Conservation (phyloP, 1,140 invertebrate species). For the Dinoponera quadriceps region DNA sequence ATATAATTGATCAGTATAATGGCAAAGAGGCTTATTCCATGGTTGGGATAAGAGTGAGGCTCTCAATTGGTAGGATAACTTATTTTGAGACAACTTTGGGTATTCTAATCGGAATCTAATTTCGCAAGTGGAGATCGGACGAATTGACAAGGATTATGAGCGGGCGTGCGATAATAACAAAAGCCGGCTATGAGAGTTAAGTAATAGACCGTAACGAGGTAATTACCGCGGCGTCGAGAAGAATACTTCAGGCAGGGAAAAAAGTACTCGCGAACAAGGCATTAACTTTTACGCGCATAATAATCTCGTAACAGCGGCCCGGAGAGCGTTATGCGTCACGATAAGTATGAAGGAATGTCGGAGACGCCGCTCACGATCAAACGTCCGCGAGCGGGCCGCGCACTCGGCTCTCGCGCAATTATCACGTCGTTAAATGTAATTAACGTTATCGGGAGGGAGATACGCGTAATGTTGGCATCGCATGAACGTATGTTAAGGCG, state of each 20-base stretch:
- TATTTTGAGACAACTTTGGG: too few relatives aligned
- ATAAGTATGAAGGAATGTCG: constrained; percentile 45
- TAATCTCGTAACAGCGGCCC: constrained; percentile 40
- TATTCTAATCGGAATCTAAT: too few relatives aligned
- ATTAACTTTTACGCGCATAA: constrained; percentile 51
- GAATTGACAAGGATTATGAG: constrained; percentile 13
- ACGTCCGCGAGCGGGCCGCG: constrained; percentile 12
- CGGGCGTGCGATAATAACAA: constrained; percentile 7
- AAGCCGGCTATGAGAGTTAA: constrained; percentile 12
- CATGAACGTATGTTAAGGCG: constrained; percentile 34
- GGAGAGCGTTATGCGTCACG: constrained; percentile 20
- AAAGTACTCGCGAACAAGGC: constrained; percentile 32
- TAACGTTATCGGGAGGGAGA: constrained; percentile 65
- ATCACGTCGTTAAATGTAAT: constrained; percentile 71
- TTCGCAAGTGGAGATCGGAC: background rate
- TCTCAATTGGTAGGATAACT: too few relatives aligned
- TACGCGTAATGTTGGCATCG: constrained; percentile 42
- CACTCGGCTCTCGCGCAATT: constrained; percentile 47
- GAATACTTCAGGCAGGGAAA: constrained; percentile 7
- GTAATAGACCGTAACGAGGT: constrained; percentile 12
- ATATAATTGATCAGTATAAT: too few relatives aligned
- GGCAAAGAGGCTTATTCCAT: too few relatives aligned
- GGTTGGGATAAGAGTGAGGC: too few relatives aligned
- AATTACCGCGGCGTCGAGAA: background rate
- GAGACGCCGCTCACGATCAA: constrained; percentile 4